Base-by-base conservation (phyloP, 2,113 vertebrate genomes). In the Crotalus tigris region DNA sequence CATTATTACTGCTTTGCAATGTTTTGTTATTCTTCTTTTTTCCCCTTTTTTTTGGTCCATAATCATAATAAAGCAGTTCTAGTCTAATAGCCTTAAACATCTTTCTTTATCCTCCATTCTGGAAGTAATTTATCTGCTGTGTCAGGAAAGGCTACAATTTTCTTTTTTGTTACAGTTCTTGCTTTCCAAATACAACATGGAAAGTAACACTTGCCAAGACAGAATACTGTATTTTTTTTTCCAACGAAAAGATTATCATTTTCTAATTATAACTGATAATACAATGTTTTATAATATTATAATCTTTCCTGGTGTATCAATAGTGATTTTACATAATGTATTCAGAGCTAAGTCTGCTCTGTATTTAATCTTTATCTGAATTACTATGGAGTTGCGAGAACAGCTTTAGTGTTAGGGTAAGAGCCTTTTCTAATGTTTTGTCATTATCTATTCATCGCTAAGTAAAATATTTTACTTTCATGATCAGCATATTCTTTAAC, bases 391-490 rank as follows among this genome's bases (percentile, higher is more conserved):
- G 26, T 58, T 75, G 46, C 3, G 19, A 91, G 29, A 81, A 21
- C n/a, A 91, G 21, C 49, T 81, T 21, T 54, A 91, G 53, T 39
- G 46, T 91, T 91, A 54, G 75, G n/a, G 21, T 64, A n/a, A 54
- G 64, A 53, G 44, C 19, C n/a, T 91, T 91, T 91, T 54, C 90
- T 81, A 75, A 54, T 55, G 24, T 33, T 55, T 64, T 91, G 29
- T 91, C 51, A 91, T 91, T 91, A 81, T 39, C 53, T 58, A 86
- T 91, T 91, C 54, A 57, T 86, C 21, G 29, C 24, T 19, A 49
- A 59, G 75, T 49, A 58, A 86, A 86, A 91, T 58, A 57, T 44
- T 86, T 91, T 86, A 81, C 75, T 91, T 91, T 85, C n/a, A 91
- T 24, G 51, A 85, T 81, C 55, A 85, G 3, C 75, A 86, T 91